A percentile compares a stretch with the other conserved stretches of the same genome.
Conservation (phyloP, 2,888 invertebrate species). For the Tipula vernalis region DNA sequence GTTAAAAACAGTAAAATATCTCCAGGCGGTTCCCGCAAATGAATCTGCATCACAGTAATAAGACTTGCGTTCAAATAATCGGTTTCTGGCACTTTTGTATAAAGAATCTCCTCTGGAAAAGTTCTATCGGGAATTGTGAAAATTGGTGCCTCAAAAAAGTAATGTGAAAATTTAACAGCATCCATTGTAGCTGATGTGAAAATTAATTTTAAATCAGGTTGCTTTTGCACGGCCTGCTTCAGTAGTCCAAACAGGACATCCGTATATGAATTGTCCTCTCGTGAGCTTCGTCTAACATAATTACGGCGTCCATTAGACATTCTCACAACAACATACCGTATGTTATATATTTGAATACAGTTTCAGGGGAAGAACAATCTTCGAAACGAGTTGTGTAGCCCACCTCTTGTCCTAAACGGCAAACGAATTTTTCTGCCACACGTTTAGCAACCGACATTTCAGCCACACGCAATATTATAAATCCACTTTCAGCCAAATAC, state of each 20-base stretch:
- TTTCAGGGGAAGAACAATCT: conserved; percentile 96
- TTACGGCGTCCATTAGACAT: conserved; percentile 90
- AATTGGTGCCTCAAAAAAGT: conserved; percentile 96
- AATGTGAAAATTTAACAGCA: conserved; percentile 97
- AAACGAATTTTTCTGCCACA: conserved; percentile 97
- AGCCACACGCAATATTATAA: conserved; percentile 87
- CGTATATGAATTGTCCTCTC: conserved; percentile 96
- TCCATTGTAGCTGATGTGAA: conserved; percentile 98
- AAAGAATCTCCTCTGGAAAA: conserved; percentile 93
- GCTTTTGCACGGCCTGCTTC: conserved; percentile 79
- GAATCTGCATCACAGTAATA: conserved; percentile 99
- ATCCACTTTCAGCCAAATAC: conserved; percentile 91
- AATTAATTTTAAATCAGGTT: conserved; percentile 91
- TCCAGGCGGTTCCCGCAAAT: conserved; percentile 90
- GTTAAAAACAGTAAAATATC: conserved; percentile 89
- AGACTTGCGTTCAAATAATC: conserved; percentile 97
- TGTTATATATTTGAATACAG: conserved; percentile 99
- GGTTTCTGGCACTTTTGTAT: conserved; percentile 97
- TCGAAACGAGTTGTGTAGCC: conserved; percentile 99
- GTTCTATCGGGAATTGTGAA: conserved; percentile 97
- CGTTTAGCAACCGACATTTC: conserved; percentile 99
- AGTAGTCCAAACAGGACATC: conserved; percentile 91
- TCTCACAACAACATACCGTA: conserved; percentile 98
- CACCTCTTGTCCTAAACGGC: conserved; percentile 94
- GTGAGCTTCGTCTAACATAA: conserved; percentile 99